phyloP scores from a whole-genome alignment of 2,797 vertebrate genomes.

The Alauda arvensis region DNA sequence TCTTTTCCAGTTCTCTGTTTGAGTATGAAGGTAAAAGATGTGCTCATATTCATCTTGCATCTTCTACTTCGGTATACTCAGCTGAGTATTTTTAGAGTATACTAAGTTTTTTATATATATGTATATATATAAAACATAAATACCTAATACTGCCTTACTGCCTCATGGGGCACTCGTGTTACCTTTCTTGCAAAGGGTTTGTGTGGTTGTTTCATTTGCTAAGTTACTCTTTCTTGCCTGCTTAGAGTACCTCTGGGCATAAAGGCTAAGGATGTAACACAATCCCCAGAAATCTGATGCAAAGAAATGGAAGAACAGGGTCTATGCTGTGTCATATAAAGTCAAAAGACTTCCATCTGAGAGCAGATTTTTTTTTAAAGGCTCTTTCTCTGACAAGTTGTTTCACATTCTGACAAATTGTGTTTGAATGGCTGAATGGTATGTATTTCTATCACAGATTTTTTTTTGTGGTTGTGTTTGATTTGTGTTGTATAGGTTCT shows the following conservation, averaged over 20 bases:
- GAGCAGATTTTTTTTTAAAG: not conserved
- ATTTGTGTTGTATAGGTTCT: not conserved
- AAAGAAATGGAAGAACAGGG: not conserved
- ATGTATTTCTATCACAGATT: not conserved
- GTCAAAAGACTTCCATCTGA: not conserved
- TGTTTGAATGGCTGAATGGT: not conserved
- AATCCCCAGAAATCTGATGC: not conserved
- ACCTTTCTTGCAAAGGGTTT: not conserved
- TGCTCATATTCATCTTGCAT: not conserved
- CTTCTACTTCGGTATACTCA: not conserved
- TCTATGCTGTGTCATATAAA: not conserved
- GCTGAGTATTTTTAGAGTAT: not conserved
- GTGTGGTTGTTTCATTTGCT: not conserved
- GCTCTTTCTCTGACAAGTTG: not conserved
- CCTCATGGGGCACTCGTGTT: not conserved
- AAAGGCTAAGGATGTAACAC: not conserved
- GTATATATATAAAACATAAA: too few species aligned
- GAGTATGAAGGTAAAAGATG: not conserved
- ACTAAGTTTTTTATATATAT: not conserved
- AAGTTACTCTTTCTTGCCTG: not conserved
- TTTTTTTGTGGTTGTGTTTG: not conserved
- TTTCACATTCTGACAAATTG: not conserved
- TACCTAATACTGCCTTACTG: not conserved
- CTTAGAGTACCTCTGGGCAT: not conserved
- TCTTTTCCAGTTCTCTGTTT: not conserved